Evolutionary conservation across 2,113 vertebrate genomes (phyloP).

Genomic region (Trachemys scripta): DNA sequence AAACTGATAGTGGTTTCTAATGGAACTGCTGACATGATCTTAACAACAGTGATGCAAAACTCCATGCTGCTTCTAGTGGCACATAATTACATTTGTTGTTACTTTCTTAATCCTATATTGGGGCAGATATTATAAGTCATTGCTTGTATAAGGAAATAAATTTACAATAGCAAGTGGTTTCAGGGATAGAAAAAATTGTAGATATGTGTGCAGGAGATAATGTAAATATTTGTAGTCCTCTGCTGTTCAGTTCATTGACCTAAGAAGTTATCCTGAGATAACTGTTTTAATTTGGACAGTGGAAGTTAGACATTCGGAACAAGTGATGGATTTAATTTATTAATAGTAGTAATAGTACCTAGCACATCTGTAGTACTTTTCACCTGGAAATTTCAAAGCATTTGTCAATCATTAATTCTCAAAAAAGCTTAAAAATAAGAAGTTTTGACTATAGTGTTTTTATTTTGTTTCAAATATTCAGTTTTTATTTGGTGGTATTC

Average conservation of each 20-base stretch:
- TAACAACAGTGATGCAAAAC: neutral
- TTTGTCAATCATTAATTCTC: neutral
- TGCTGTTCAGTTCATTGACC: neutral
- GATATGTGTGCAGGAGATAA: neutral
- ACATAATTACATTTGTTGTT: neutral
- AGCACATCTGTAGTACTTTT: neutral
- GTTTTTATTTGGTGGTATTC: neutral
- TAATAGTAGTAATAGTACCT: accelerated
- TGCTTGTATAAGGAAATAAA: neutral
- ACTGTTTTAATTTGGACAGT: neutral
- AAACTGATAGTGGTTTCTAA: neutral
- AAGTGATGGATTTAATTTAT: neutral
- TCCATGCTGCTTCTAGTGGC: neutral
- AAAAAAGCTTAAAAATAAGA: accelerated
- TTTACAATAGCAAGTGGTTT: neutral
- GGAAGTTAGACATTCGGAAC: neutral
- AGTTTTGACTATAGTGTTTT: neutral
- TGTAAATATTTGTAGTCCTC: accelerated
- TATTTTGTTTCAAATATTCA: accelerated
- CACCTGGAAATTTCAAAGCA: neutral
- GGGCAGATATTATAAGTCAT: neutral
- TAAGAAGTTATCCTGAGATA: neutral
- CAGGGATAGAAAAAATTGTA: neutral
- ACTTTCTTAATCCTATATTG: neutral
- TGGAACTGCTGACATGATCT: neutral